Evolutionary conservation across 2,797 vertebrate genomes (phyloP), one percentile per base, ranked within the genome.

Genomic region (Pogonophryne albipinna): DNA sequence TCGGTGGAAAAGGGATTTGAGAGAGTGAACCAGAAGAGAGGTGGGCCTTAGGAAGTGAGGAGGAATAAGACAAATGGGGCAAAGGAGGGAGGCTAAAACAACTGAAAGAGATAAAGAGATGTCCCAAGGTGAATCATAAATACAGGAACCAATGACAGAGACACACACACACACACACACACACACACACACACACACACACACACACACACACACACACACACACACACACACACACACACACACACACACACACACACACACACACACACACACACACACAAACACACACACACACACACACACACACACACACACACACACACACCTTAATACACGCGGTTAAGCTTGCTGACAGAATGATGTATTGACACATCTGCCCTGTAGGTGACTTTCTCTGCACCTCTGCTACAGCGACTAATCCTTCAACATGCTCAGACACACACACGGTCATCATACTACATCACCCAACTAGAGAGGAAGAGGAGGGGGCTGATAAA

Each of bases 341-440:
- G 34, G 41, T 11, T n/a, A 10, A 49, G 34, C 41, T 47, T 55
- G 46, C 58, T 62, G 49, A 74, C 71, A 68, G 45, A 57, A 79
- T 69, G 77, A 72, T 79, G 64, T 65, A 76, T 52, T 79, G 78
- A 67, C 72, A 71, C 27, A 11, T 23, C 13, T 3, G 55, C 23
- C 38, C 49, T 56, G 46, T 10, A 52, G 78, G 74, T 86, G 79
- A 78, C 70, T 68, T 44, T 79, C 74, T 65, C 57, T 66, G 70
- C 45, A 82, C 66, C 76, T 81, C 60, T 69, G 53, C 31, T 17
- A 45, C 74, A 47, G 59, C 4, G 6, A 63, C 64, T 73, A n/a
- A n/a, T n/a, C n/a, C n/a, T n/a, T n/a, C n/a, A n/a, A n/a, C n/a
- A n/a, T n/a, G n/a, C n/a, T n/a, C n/a, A n/a, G n/a, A n/a, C n/a